Base-by-base conservation (phyloP, 2,888 invertebrate species). In the Thumatha senex region DNA sequence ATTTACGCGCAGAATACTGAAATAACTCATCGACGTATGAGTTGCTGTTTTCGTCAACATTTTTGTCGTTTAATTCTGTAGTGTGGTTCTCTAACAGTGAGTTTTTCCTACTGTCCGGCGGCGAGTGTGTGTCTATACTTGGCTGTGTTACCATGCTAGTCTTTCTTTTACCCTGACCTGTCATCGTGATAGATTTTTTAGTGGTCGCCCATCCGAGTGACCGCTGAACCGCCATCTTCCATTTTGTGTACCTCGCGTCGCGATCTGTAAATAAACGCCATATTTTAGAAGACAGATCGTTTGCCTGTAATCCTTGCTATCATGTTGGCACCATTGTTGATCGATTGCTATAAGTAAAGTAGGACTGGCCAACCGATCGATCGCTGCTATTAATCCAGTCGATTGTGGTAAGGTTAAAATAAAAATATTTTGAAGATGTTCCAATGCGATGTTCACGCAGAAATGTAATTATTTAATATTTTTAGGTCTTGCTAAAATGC, bases 191-290 rank as follows among this genome's bases (percentile, higher is more conserved):
- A 8, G 95, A 94, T 82, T 95, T 95, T 79, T 95, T 95, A 5
- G 93, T 92, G 0, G 94, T 92, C 14, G 96, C 96, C 98, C 98
- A 98, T 56, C 97, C 96, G 67, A 98, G 93, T 34, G 97, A 96
- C 30, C 98, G 93, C 74, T 97, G 95, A 1, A 99, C 98, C 0
- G 98, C 98, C 94, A 96, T 96, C 87, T 98, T 98, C 98, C 98
- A 98, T 85, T 96, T 96, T 7, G 94, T 95, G 83, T 97, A 98
- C 56, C 98, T 93, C 4, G 94, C 92, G 76, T 96, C 95, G 49
- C 98, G 94, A 78, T 98, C 97, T 95, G 84, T 1, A 81, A 24
- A 81, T 44, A 40, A 58, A 51, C 33, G 12, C 24, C 1, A 7
- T 4, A 24, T 31, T 29, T 29, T 18, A 39, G 7, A 24, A 30